Evolutionary conservation across 2,888 invertebrate genomes (phyloP).

Genomic region (Hirtodrosophila trivittata): DNA sequence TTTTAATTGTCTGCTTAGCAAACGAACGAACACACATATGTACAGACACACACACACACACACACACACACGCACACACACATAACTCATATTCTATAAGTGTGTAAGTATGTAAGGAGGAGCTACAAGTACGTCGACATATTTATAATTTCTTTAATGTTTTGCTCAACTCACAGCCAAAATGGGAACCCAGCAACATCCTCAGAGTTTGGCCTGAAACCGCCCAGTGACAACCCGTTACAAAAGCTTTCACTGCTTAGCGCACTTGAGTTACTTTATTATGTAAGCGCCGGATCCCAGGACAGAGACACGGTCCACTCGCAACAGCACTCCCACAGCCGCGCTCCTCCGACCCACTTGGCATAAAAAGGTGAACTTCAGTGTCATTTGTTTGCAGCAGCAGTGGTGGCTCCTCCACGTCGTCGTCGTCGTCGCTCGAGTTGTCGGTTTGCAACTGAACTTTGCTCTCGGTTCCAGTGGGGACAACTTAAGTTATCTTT

Average conservation of each 20-base stretch:
- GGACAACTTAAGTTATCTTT: slow-evolving; percentile 72
- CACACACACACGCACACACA: too few species aligned
- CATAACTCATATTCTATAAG: neutral
- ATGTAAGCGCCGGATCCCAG: slow-evolving; percentile 54
- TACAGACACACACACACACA: slow-evolving; percentile 3
- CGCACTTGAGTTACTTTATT: slow-evolving; percentile 61
- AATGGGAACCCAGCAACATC: neutral
- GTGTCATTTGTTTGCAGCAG: slow-evolving; percentile 64
- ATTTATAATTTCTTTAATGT: slow-evolving; percentile 63
- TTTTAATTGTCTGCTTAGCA: slow-evolving; percentile 59
- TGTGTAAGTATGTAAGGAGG: slow-evolving; percentile 31
- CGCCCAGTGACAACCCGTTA: slow-evolving; percentile 45
- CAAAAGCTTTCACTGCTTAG: slow-evolving; percentile 62
- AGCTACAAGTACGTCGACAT: slow-evolving; percentile 25
- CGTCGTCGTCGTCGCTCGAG: slow-evolving; percentile 27
- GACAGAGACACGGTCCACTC: slow-evolving; percentile 7
- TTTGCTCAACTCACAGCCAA: slow-evolving; percentile 10
- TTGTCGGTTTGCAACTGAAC: slow-evolving; percentile 53
- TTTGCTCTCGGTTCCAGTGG: slow-evolving; percentile 55
- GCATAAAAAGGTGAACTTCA: slow-evolving; percentile 67
- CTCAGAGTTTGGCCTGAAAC: slow-evolving; percentile 12
- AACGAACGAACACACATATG: slow-evolving; percentile 16
- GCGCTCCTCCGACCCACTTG: slow-evolving; percentile 35
- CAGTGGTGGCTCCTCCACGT: neutral
- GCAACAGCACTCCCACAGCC: neutral